Percentiles rank a stretch among this genome's conserved stretches.
These are phyloP conservation scores for Prionace glauca DNA, from an alignment of 2,797 vertebrate genomes.

Conservation along the genomic window DNA sequence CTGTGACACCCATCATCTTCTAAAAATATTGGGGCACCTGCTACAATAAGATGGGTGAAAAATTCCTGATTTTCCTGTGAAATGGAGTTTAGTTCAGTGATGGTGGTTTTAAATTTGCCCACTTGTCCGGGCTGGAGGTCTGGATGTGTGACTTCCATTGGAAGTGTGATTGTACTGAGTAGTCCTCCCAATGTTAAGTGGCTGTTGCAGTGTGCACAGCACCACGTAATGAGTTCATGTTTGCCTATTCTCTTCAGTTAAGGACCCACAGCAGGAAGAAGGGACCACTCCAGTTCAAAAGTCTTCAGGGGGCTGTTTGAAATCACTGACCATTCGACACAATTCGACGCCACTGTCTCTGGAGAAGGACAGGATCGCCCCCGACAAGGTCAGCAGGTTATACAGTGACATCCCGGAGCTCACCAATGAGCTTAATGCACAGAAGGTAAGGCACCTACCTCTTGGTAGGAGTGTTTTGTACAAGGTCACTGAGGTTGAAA, in stretches of 20 bases:
- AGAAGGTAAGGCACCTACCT: constrained; percentile 67
- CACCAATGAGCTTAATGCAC: constrained; percentile 73
- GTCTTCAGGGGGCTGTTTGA: constrained; percentile 44
- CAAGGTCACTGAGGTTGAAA: neutral
- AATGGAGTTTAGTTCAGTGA: neutral
- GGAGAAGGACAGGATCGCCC: constrained; percentile 47
- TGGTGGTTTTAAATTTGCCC: neutral
- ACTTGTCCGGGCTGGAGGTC: neutral
- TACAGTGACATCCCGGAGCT: constrained; percentile 72
- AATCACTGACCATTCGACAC: constrained; percentile 55
- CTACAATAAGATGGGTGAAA: neutral
- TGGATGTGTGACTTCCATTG: too few relatives aligned
- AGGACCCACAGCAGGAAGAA: constrained; percentile 39
- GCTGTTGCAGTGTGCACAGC: neutral
- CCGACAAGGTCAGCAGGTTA: constrained; percentile 55
- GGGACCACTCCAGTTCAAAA: constrained; percentile 43
- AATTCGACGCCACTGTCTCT: constrained; percentile 51
- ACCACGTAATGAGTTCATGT: neutral
- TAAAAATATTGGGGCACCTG: neutral
- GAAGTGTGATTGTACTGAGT: neutral
- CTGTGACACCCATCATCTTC: neutral
- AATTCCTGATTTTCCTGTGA: neutral
- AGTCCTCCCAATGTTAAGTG: neutral
- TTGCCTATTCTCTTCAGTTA: constrained; percentile 38
- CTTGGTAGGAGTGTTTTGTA: too few relatives aligned